Evolutionary conservation across 2,113 vertebrate species (phyloP), one percentile per base, ranked within the genome.

Genomic region (Hippocampus abdominalis): DNA sequence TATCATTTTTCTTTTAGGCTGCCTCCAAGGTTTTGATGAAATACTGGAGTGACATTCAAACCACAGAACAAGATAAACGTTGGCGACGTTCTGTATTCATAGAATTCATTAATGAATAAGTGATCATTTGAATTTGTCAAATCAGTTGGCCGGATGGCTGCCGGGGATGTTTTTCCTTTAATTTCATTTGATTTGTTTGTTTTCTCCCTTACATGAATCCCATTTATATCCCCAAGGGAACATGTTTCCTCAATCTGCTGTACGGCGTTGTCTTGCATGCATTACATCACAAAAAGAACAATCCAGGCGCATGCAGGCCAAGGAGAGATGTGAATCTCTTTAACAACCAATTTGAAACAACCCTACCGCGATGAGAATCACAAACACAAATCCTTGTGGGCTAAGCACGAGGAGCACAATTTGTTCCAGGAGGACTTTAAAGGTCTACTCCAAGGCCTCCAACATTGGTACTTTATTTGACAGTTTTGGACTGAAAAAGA

Each of bases 331-430:
- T 57, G 54, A 25, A 57, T 57, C 23, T 27, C n/a, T 56, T 23
- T 13, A 56, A 56, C 53, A 56, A 56, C 53, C 20, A 56, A 56
- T 56, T 56, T 56, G 53, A 23, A 56, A 56, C 53, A n/a, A 56
- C 53, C 10, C n/a, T 12, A 12, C n/a, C 18, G 2, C 8, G 6
- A 51, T 21, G 8, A 51, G 20, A 51, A 51, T 51, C 53, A n/a
- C 53, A 56, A 12, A 56, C n/a, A 21, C n/a, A 13, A 51, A 51
- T 51, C n/a, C n/a, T n/a, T 54, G 20, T 23, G 2, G 21, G n/a
- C 53, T 11, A 23, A 12, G 53, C 53, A 56, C n/a, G 4, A 56
- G 53, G 53, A 56, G n/a, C 3, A 56, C n/a, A 56, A 23, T 25
- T 56, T 56, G 21, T 51, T 21, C 49, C 49, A 8, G 49, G 49